Conservation (phyloP, 2,888 invertebrate genomes). For the Noctua janthe region DNA sequence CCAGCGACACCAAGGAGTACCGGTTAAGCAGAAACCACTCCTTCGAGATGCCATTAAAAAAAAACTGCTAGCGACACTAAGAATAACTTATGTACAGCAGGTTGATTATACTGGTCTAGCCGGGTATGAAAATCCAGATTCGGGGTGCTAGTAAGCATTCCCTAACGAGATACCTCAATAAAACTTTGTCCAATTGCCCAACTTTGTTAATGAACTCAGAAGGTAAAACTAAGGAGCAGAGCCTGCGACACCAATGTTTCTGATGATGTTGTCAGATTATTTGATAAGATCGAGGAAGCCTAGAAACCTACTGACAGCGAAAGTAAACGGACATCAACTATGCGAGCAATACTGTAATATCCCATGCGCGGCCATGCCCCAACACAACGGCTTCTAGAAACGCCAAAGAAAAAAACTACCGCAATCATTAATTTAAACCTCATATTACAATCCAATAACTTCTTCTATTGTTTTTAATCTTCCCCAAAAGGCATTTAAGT, state of each 20-base stretch:
- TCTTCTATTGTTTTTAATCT: conserved; percentile 65
- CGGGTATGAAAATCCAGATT: neutral
- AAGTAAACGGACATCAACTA: conserved; percentile 3
- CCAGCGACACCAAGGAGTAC: neutral
- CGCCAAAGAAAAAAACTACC: neutral
- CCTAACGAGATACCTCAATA: neutral
- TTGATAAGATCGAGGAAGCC: neutral
- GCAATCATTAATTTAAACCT: conserved; percentile 3
- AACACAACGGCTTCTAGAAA: conserved; percentile 14
- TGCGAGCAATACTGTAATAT: neutral
- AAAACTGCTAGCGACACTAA: neutral
- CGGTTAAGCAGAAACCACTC: no score
- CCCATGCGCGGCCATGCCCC: neutral
- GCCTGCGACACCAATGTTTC: neutral
- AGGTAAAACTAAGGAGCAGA: neutral
- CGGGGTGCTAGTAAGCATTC: neutral
- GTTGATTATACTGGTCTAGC: no score
- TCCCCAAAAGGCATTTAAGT: conserved; percentile 67
- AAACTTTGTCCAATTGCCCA: neutral
- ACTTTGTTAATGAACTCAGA: neutral
- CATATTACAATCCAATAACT: conserved; percentile 43
- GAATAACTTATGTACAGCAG: neutral
- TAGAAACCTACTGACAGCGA: conserved; percentile 10
- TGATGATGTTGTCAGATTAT: neutral
- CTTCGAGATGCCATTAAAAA: no score